phyloP scores from a whole-genome alignment of 2,113 vertebrate species.

The Henicopernis longicauda region DNA sequence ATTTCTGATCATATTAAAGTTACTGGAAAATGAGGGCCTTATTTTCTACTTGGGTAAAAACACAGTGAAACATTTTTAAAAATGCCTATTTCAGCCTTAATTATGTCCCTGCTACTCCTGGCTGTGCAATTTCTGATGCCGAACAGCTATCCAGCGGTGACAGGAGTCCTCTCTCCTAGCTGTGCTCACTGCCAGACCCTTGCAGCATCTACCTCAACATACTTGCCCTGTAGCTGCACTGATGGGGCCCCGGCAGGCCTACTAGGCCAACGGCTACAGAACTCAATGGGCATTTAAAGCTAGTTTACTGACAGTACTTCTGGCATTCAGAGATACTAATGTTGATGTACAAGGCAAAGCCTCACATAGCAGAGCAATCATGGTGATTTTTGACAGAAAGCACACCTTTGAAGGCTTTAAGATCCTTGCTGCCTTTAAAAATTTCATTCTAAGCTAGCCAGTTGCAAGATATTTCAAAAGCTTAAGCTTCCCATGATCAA shows the following conservation, averaged over 20 bases:
- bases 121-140: neutral
- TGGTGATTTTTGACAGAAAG: slow-evolving; percentile 42
- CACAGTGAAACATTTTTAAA: neutral
- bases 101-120: neutral
- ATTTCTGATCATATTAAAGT: neutral
- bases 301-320: neutral
- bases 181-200: neutral
- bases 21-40: neutral
- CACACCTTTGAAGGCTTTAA: slow-evolving; percentile 62
- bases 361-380: neutral
- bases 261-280: neutral
- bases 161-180: neutral
- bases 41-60: neutral
- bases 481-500: slow-evolving; percentile 56
- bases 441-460: slow-evolving; percentile 63
- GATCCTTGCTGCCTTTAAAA: slow-evolving; percentile 58
- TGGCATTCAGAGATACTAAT: neutral
- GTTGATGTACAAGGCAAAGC: neutral
- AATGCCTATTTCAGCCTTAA: neutral
- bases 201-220: neutral
- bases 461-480: slow-evolving; percentile 66
- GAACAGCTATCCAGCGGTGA: neutral
- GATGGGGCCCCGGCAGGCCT: neutral
- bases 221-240: neutral
- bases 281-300: neutral